phyloP scores from a whole-genome alignment of 2,113 vertebrate genomes.

The Tragelaphus buxtoni region DNA sequence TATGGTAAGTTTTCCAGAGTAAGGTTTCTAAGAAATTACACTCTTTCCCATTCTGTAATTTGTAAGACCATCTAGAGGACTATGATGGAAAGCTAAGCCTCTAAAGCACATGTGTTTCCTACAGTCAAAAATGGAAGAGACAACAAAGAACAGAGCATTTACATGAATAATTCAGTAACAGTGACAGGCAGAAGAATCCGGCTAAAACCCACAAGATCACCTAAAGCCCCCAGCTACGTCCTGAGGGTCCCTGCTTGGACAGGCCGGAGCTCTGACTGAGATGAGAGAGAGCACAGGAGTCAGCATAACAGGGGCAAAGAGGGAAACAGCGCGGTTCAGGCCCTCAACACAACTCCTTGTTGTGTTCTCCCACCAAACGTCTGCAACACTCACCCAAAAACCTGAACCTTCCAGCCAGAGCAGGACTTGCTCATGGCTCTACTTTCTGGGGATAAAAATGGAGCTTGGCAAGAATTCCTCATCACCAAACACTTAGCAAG shows the following conservation, averaged over 20 bases:
- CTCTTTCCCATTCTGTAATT: not conserved
- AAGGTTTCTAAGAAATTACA: not conserved
- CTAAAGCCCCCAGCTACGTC: too few relatives aligned
- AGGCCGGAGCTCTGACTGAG: not conserved
- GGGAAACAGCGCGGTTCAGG: accelerated
- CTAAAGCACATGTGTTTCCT: not conserved
- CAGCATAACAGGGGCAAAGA: not conserved
- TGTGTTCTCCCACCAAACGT: not conserved
- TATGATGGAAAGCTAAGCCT: not conserved
- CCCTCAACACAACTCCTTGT: not conserved
- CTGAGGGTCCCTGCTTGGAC: not conserved
- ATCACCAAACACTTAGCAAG: not conserved
- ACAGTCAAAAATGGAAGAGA: not conserved
- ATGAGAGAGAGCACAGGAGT: not conserved
- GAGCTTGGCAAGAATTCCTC: not conserved
- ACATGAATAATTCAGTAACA: not conserved
- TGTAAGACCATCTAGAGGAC: not conserved
- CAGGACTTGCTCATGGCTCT: not conserved
- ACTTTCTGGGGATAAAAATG: not conserved
- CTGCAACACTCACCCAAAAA: not conserved
- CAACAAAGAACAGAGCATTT: not conserved
- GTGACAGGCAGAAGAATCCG: not conserved
- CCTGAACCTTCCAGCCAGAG: not conserved
- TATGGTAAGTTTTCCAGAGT: not conserved
- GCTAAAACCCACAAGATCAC: not conserved